phyloP scores from a whole-genome alignment of 2,888 invertebrate genomes.

The Craniophora ligustri region DNA sequence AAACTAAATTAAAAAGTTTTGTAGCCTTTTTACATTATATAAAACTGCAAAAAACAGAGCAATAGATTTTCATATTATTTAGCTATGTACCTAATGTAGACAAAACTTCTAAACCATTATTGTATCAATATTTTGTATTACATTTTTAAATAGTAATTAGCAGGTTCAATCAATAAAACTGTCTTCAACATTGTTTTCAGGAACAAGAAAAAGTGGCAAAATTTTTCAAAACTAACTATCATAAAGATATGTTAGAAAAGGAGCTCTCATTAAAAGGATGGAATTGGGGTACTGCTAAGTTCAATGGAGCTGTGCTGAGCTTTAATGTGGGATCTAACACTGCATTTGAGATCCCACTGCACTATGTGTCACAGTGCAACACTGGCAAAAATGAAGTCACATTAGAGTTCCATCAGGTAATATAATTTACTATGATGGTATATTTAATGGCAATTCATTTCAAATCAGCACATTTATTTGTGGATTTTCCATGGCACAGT shows the following conservation, averaged over 20 bases:
- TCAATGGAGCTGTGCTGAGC: conserved; percentile 95
- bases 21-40: not conserved
- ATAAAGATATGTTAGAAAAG: conserved; percentile 95
- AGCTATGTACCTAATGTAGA: no score
- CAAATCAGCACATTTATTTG: no score
- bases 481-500: no score
- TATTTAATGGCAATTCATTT: no score
- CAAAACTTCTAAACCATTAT: no score
- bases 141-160: no score
- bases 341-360: conserved; percentile 98
- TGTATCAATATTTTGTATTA: not conserved
- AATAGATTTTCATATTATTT: not conserved
- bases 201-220: conserved; percentile 98
- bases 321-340: conserved; percentile 95
- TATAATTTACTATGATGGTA: not conserved
- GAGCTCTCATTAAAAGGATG: conserved; percentile 98
- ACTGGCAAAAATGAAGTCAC: conserved; percentile 99
- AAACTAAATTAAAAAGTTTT: no score
- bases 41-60: not conserved
- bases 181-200: conserved; percentile 74
- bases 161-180: not conserved
- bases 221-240: conserved; percentile 95
- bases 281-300: conserved; percentile 99
- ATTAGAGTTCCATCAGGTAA: conserved; percentile 98
- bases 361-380: conserved; percentile 98